Evolutionary conservation across 1,140 invertebrate species (phyloP).

Genomic region (Melipona quadrifasciata): DNA sequence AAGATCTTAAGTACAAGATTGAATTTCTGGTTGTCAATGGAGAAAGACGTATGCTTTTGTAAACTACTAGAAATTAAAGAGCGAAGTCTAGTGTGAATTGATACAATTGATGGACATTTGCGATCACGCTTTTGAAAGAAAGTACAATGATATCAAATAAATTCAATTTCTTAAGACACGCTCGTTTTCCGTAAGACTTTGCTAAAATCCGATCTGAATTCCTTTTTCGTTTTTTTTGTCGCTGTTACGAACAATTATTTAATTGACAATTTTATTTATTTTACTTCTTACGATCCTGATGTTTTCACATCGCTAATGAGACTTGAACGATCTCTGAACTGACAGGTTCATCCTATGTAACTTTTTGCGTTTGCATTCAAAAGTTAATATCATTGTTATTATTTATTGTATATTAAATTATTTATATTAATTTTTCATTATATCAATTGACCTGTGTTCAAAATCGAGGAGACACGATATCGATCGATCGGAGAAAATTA

Average conservation of each 20-base stretch:
- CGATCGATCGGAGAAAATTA: no score
- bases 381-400: no score
- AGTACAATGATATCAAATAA: not conserved
- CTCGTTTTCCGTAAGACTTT: not conserved
- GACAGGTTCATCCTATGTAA: no score
- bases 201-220: not conserved
- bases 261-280: no score
- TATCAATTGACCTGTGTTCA: no score
- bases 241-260: not conserved
- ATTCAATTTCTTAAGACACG: not conserved
- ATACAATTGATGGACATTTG: not conserved
- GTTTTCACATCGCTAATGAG: no score
- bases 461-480: no score
- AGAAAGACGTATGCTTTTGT: not conserved
- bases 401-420: no score
- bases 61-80: not conserved
- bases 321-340: no score
- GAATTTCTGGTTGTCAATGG: not conserved
- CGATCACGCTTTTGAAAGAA: not conserved
- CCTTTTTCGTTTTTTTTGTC: not conserved
- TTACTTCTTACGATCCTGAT: no score
- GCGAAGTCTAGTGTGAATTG: not conserved
- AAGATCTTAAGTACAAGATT: not conserved
- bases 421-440: no score
- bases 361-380: no score